Percentiles rank a stretch among this genome's conserved stretches.
These are phyloP conservation scores for Autographa gamma DNA, from an alignment of 2,888 invertebrate genomes.

Conservation along the genomic window DNA sequence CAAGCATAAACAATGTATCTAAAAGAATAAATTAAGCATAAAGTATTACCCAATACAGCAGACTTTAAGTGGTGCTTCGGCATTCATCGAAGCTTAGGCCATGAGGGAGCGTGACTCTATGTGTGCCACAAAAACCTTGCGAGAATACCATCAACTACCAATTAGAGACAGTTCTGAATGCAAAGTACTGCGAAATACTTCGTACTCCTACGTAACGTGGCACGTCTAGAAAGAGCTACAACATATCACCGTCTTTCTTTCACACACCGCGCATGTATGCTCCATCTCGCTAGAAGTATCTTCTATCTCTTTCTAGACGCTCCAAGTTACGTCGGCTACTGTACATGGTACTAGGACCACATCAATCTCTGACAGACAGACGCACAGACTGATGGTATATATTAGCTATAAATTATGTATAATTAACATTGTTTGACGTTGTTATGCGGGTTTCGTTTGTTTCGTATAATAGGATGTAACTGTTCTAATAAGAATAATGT, in stretches of 20 bases:
- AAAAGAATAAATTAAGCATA: conserved; percentile 15
- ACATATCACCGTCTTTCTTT: no score
- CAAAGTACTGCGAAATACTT: conserved; percentile 52
- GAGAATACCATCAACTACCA: conserved; percentile 56
- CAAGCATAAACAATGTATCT: conserved; percentile 1
- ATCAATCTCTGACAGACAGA: conserved; percentile 63
- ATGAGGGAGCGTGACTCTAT: conserved; percentile 44
- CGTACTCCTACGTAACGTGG: no score
- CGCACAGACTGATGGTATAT: conserved; percentile 73
- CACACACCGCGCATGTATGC: no score
- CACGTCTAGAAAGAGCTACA: no score
- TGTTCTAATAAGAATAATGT: conserved; percentile 1
- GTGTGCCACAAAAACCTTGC: conserved; percentile 54
- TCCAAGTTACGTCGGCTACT: no score
- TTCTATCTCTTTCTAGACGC: no score
- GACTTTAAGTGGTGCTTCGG: conserved; percentile 43
- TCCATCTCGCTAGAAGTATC: no score
- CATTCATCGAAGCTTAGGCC: conserved; percentile 28
- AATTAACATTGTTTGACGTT: conserved; percentile 68
- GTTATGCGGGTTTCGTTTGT: conserved; percentile 21
- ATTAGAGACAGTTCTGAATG: conserved; percentile 60
- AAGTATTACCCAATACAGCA: conserved; percentile 35
- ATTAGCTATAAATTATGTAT: conserved; percentile 74
- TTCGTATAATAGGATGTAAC: conserved; percentile 1
- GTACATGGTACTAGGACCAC: conserved; percentile 53